These are phyloP conservation scores for Saturnia pavonia DNA, from an alignment of 2,888 invertebrate genomes.

Conservation along the genomic window DNA sequence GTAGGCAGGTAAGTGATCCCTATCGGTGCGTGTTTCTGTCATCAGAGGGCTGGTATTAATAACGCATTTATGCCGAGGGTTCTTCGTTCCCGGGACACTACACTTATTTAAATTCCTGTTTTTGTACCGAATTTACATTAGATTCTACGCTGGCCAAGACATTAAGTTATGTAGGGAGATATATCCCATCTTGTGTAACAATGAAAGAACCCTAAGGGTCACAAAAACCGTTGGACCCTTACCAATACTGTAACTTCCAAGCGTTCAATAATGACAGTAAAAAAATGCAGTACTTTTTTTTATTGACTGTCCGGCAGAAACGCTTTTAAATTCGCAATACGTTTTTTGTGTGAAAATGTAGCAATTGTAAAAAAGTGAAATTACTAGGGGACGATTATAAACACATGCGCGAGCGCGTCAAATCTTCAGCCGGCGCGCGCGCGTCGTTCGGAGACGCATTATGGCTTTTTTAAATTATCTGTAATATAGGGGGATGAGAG, in stretches of 20 bases:
- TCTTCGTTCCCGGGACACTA: slow-evolving; percentile 57
- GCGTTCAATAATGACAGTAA: slow-evolving; percentile 66
- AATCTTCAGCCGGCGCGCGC: slow-evolving; percentile 81
- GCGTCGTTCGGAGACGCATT: slow-evolving; percentile 65
- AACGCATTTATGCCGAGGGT: slow-evolving; percentile 74
- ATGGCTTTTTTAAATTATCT: slow-evolving; percentile 76
- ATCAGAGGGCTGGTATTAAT: slow-evolving; percentile 63
- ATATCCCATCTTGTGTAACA: slow-evolving; percentile 69
- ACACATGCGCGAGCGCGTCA: slow-evolving; percentile 81
- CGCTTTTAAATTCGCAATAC: slow-evolving; percentile 67
- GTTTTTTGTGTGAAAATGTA: slow-evolving; percentile 67
- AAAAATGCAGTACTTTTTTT: slow-evolving; percentile 67
- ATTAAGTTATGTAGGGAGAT: slow-evolving; percentile 65
- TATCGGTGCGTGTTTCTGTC: slow-evolving; percentile 53
- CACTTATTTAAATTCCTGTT: slow-evolving; percentile 81
- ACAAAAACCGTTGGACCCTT: slow-evolving; percentile 79
- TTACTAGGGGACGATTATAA: slow-evolving; percentile 78
- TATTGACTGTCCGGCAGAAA: slow-evolving; percentile 63
- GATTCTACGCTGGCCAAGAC: slow-evolving; percentile 70
- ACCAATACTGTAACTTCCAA: slow-evolving; percentile 76
- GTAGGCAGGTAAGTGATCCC: slow-evolving; percentile 17
- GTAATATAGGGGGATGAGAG: slow-evolving; percentile 65
- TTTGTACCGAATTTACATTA: slow-evolving; percentile 80
- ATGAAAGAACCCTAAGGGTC: slow-evolving; percentile 73
- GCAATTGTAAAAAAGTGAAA: slow-evolving; percentile 73